These are phyloP conservation scores for Coluber constrictor DNA, from an alignment of 2,797 vertebrate genomes.

Conservation along the genomic window DNA sequence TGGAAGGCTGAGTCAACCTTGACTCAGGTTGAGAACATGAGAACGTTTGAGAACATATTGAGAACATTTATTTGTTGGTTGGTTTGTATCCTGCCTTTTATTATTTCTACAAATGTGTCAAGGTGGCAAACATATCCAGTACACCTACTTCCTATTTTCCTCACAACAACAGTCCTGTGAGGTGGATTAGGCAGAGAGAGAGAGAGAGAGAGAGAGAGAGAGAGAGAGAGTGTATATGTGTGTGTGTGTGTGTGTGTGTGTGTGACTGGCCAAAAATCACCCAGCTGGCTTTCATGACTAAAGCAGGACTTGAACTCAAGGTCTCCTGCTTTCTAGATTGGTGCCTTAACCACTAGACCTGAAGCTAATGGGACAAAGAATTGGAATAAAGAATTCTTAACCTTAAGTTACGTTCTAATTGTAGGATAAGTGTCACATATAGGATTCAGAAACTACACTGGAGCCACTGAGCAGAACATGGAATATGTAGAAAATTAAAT, in stretches of 20 bases:
- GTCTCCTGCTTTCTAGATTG: neutral
- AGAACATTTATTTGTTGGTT: neutral
- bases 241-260: no score
- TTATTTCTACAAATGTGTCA: neutral
- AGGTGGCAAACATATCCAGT: neutral
- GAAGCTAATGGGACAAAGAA: conserved; percentile 11
- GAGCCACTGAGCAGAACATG: neutral
- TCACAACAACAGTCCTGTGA: neutral
- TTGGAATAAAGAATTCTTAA: neutral
- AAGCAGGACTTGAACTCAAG: neutral
- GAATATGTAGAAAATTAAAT: neutral
- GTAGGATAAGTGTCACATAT: neutral
- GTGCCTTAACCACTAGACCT: neutral
- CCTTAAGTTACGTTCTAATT: neutral
- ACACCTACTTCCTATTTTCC: neutral
- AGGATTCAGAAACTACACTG: neutral
- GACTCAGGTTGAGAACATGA: no score
- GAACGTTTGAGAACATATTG: no score
- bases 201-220: neutral
- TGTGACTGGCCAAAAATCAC: neutral
- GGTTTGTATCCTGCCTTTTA: neutral
- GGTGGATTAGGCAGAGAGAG: no score
- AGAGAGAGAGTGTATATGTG: no score
- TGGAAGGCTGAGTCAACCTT: no score
- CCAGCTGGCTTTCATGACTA: neutral